Percentiles rank a stretch among this genome's conserved stretches.
These are phyloP conservation scores for Melospiza georgiana DNA, from an alignment of 2,113 vertebrate genomes.

Conservation along the genomic window DNA sequence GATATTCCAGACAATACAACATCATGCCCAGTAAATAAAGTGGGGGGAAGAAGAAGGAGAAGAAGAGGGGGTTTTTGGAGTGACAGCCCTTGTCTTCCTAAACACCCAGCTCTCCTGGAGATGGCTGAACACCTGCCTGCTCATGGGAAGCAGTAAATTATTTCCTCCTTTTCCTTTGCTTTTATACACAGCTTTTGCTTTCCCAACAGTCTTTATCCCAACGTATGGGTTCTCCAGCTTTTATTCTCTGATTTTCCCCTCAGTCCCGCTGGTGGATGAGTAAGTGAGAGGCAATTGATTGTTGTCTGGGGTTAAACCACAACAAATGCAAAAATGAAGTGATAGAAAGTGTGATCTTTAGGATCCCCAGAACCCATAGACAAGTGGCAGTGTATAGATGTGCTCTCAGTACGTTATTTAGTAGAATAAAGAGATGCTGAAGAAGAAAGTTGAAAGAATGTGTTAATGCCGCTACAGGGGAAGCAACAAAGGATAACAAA, in stretches of 20 bases:
- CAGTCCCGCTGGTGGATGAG: neutral
- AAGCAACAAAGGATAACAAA: neutral
- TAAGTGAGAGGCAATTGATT: rapidly evolving
- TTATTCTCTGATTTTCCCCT: neutral
- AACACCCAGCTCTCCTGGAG: neutral
- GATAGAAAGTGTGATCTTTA: neutral
- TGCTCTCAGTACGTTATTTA: neutral
- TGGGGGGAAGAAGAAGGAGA: neutral
- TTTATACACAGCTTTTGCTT: neutral
- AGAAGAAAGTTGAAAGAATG: neutral
- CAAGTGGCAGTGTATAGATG: neutral
- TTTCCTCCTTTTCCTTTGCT: neutral
- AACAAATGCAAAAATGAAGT: neutral
- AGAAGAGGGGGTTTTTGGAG: neutral
- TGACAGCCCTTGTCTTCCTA: neutral
- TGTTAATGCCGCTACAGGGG: neutral
- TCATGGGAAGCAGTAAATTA: neutral
- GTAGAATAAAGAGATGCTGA: neutral
- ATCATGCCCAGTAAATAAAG: neutral
- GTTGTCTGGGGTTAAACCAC: neutral
- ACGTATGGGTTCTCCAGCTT: neutral
- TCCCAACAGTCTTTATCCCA: neutral
- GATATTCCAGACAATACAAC: neutral
- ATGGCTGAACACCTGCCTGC: neutral
- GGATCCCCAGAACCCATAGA: neutral